Evolutionary conservation across 2,888 invertebrate genomes (phyloP), one percentile per base, ranked within the genome.

Genomic region (Ophion ellenae): DNA sequence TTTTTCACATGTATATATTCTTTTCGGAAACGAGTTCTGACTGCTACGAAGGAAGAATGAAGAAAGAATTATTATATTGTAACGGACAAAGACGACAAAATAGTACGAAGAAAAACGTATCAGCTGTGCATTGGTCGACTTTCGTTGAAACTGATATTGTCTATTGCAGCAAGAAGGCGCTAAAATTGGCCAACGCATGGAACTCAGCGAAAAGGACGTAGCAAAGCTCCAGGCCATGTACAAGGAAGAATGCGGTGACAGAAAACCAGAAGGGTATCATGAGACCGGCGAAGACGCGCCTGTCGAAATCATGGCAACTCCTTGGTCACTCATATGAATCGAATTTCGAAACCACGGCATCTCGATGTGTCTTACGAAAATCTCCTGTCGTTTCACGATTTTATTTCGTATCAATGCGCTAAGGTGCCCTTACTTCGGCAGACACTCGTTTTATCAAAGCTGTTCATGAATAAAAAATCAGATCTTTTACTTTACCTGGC

Each of bases 221-320:
- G 91, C 94, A 86, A 96, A 96, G 91, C 91, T 96, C 14, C 95
- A 95, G 86, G 94, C 94, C 90, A 96, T 96, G 96, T 96, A 96
- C 89, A 94, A 94, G 66, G 88, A 93, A 6, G 90, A 93, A 73
- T 94, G 94, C 75, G 81, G 81, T 20, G 77, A 84, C 36, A 90
- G 92, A 45, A 64, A 86, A 70, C 84, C 81, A 11, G 81, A 84
- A 24, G 73, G 63, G 14, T 32, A 11, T 20, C 59, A 75, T 14
- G 45, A 61, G 9, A 81, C 28, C 32, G 24, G n/a, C 5, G 78
- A 81, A 11, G 59, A 64, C 20, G 69, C 78, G 6, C 36, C 73
- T 45, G 17, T 45, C 66, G 67, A 85, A 63, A 36, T 36, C 36
- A 24, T 53, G 53, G 14, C 53, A 11, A 53, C 53, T 53, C 14